Percentiles rank a stretch among this genome's conserved stretches.
These are phyloP conservation scores for Pocillopora grandis DNA, from an alignment of 92 coral and sea anemone genomes.

Conservation along the genomic window DNA sequence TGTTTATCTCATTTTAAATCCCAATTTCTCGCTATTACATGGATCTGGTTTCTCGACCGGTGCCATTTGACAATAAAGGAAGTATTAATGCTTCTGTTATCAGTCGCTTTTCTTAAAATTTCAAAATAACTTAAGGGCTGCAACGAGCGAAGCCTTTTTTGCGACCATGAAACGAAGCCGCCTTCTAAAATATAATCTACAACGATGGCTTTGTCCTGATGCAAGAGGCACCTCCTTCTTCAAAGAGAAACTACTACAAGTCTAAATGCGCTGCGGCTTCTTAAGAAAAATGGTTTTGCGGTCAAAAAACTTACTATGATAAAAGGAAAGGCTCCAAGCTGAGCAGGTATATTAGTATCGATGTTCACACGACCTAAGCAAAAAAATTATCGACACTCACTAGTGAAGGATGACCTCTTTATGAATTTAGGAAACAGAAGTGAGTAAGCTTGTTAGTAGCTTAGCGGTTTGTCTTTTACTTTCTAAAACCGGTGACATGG, in stretches of 20 bases:
- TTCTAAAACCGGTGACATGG: no score
- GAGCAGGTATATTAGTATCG: no score
- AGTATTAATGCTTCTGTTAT: neutral
- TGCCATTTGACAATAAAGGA: constrained; percentile 6
- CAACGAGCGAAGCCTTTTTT: constrained; percentile 12
- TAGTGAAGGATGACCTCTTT: no score
- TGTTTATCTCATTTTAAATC: constrained; percentile 13
- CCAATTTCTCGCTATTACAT: neutral
- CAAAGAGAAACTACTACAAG: neutral
- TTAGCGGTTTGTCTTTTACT: neutral
- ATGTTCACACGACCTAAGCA: no score
- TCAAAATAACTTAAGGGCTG: constrained; percentile 4
- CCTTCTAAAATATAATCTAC: neutral
- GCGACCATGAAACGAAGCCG: constrained; percentile 3
- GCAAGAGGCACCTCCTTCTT: neutral
- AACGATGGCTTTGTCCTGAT: neutral
- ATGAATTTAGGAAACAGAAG: no score
- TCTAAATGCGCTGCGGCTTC: neutral
- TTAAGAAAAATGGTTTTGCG: constrained; percentile 26
- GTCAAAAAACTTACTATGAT: neutral
- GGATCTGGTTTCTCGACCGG: constrained; percentile 11
- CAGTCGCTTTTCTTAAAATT: neutral
- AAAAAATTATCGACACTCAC: no score
- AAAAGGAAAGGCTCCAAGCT: neutral
- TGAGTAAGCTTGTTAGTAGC: constrained; percentile 19